These are phyloP conservation scores for Rhinolophus ferrumequinum DNA, from an alignment of 2,113 vertebrate species.

Conservation along the genomic window DNA sequence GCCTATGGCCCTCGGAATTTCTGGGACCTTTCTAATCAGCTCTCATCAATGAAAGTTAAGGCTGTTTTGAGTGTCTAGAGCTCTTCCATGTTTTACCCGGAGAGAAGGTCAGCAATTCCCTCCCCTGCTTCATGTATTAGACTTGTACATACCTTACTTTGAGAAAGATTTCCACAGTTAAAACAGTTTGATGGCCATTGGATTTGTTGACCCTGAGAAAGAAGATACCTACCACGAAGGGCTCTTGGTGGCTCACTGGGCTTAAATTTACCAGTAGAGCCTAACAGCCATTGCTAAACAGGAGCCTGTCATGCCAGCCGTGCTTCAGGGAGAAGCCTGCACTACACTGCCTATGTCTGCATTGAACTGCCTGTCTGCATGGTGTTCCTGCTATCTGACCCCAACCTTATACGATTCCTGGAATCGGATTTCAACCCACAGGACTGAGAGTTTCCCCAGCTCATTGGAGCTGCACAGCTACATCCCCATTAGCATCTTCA, in stretches of 20 bases:
- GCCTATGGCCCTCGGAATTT: not conserved
- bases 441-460: not conserved
- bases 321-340: not conserved
- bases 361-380: not conserved
- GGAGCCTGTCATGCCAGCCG: not conserved
- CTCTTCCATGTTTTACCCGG: not conserved
- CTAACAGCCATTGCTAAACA: not conserved
- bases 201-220: not conserved
- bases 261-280: not conserved
- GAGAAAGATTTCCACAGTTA: not conserved
- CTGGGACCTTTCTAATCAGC: not conserved
- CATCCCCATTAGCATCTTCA: not conserved
- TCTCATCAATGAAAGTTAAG: not conserved
- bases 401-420: not conserved
- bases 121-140: not conserved
- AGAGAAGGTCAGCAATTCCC: not conserved
- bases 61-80: not conserved
- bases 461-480: not conserved
- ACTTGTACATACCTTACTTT: not conserved
- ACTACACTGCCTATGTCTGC: not conserved
- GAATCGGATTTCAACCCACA: not conserved
- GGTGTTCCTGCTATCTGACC: not conserved
- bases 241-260: not conserved
- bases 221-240: not conserved
- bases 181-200: not conserved